Percentiles rank a stretch among this genome's conserved stretches.
Conservation (phyloP, 2,113 vertebrate species). For the Mustelus asterias region DNA sequence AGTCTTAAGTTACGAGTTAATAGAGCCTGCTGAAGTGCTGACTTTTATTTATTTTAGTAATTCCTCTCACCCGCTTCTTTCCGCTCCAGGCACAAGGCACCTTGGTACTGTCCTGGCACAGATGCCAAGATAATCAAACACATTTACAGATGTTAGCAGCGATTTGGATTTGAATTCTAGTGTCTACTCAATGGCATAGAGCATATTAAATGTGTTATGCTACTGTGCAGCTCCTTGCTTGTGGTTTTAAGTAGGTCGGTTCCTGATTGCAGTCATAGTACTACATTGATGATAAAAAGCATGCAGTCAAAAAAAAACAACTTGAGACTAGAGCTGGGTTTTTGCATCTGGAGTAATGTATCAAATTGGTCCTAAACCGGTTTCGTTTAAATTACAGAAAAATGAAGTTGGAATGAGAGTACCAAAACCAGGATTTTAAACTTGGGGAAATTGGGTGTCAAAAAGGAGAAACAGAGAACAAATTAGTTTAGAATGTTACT, state of each 20-base stretch:
- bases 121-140: constrained; percentile 24
- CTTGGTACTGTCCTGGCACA: not conserved
- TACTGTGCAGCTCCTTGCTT: not conserved
- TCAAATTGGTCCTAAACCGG: not conserved
- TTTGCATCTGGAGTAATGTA: not conserved
- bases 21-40: constrained; percentile 26
- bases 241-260: not conserved
- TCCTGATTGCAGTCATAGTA: not conserved
- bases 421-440: not conserved
- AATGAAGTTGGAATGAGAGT: not conserved
- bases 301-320: not conserved
- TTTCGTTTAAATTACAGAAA: not conserved
- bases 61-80: not conserved
- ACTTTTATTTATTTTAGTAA: constrained; percentile 35
- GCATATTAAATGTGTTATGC: not conserved
- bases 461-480: too few species aligned
- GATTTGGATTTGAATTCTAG: not conserved
- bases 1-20: not conserved
- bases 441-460: not conserved
- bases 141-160: not conserved
- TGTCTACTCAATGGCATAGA: not conserved
- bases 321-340: not conserved
- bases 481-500: not conserved
- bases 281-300: not conserved
- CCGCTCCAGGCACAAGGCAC: constrained; percentile 16